A percentile compares a stretch with the other conserved stretches of the same genome.
Evolutionary conservation across 2,113 vertebrate species (phyloP).

Genomic region (Hippocampus mohnikei): DNA sequence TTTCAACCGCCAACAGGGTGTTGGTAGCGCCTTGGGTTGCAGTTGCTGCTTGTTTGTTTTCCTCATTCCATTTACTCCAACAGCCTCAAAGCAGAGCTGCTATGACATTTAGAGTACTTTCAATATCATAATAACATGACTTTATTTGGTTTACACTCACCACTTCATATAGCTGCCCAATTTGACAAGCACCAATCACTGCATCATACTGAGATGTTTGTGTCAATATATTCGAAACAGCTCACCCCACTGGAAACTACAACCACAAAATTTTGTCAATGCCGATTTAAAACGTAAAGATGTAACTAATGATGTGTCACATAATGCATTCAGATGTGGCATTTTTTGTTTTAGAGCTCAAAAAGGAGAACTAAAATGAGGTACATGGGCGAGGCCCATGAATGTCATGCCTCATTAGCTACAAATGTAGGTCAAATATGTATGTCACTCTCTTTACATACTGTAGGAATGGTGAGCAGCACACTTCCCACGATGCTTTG

Average conservation of each 20-base stretch:
- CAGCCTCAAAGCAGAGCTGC: not conserved
- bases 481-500: no score
- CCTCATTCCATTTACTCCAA: not conserved
- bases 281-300: not conserved
- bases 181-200: not conserved
- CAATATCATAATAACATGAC: not conserved
- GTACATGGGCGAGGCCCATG: not conserved
- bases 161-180: not conserved
- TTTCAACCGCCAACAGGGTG: constrained; percentile 63
- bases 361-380: constrained; percentile 45
- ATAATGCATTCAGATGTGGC: not conserved
- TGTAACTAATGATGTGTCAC: not conserved
- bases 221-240: not conserved
- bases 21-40: constrained; percentile 53
- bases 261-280: not conserved
- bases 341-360: not conserved
- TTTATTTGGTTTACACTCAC: not conserved
- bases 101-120: not conserved
- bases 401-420: not conserved
- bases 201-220: not conserved
- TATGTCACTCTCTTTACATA: not conserved
- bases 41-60: not conserved
- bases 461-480: not conserved
- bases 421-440: constrained; percentile 26
- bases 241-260: not conserved